Conservation (phyloP, 2,113 vertebrate species). For the Procapra przewalskii region DNA sequence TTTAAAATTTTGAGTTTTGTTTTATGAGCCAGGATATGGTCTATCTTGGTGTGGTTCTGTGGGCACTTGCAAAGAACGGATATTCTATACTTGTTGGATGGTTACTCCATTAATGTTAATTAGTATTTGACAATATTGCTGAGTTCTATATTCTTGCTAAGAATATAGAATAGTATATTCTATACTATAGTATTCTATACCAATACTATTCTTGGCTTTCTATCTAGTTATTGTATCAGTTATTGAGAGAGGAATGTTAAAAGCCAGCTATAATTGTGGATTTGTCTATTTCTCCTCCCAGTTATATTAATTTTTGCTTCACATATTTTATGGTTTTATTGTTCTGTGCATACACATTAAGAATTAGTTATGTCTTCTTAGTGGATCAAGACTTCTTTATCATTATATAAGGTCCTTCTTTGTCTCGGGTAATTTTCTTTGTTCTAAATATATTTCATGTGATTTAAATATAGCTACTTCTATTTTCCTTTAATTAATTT, state of each 20-base stretch:
- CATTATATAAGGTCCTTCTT: not conserved
- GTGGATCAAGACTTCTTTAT: not conserved
- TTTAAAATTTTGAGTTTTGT: not conserved
- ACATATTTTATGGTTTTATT: not conserved
- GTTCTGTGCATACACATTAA: not conserved
- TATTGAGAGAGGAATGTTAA: not conserved
- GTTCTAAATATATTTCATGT: not conserved
- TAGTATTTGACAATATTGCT: not conserved
- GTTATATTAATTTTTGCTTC: not conserved
- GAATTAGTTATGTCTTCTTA: not conserved
- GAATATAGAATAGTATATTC: no score
- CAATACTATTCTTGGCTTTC: not conserved
- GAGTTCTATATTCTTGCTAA: not conserved
- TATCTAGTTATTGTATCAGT: not conserved
- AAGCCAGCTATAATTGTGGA: not conserved
- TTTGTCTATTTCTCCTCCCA: not conserved
- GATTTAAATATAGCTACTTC: not conserved
- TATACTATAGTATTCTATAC: no score
- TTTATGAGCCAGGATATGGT: not conserved
- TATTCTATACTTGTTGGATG: not conserved
- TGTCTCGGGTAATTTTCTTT: not conserved
- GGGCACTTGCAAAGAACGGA: not conserved
- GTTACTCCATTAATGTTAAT: not conserved
- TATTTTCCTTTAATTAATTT: not conserved
- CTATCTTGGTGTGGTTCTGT: not conserved